Percentiles rank a stretch among this genome's conserved stretches.
phyloP scores from a whole-genome alignment of 2,113 vertebrate genomes.

The Scomber japonicus region DNA sequence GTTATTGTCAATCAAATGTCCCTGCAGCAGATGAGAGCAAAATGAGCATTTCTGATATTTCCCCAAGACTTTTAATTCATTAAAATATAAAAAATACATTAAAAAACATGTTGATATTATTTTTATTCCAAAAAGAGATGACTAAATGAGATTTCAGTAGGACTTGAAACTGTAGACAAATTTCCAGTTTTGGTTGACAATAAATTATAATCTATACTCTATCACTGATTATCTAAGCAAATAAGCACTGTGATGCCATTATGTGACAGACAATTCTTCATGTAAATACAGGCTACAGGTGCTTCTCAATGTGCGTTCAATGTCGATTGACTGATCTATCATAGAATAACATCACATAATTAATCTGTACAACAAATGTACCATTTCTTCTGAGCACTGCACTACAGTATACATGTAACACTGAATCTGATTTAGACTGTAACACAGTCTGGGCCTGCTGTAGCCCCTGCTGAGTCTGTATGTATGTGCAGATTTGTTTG shows the following conservation, averaged over 20 bases:
- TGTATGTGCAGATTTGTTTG: constrained; percentile 22
- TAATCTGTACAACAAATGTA: neutral
- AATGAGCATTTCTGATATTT: too few species aligned
- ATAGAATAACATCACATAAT: neutral
- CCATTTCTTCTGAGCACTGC: neutral
- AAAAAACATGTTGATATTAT: too few species aligned
- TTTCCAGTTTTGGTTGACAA: too few species aligned
- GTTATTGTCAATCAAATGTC: too few species aligned
- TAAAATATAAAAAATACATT: too few species aligned
- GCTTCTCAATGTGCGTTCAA: neutral
- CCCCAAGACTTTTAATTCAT: too few species aligned
- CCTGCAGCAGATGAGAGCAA: too few species aligned
- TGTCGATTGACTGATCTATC: neutral
- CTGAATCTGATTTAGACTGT: constrained; percentile 6
- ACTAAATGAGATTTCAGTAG: too few species aligned
- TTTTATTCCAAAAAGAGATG: too few species aligned
- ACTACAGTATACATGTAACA: neutral
- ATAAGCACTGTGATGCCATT: neutral
- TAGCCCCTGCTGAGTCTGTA: constrained; percentile 2
- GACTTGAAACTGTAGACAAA: too few species aligned
- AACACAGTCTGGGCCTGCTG: neutral
- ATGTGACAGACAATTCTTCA: neutral
- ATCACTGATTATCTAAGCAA: too few species aligned
- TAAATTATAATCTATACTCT: too few species aligned
- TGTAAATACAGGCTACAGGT: neutral